Base-by-base conservation (phyloP, 2,113 vertebrate genomes). In the Pygathrix nemaeus region DNA sequence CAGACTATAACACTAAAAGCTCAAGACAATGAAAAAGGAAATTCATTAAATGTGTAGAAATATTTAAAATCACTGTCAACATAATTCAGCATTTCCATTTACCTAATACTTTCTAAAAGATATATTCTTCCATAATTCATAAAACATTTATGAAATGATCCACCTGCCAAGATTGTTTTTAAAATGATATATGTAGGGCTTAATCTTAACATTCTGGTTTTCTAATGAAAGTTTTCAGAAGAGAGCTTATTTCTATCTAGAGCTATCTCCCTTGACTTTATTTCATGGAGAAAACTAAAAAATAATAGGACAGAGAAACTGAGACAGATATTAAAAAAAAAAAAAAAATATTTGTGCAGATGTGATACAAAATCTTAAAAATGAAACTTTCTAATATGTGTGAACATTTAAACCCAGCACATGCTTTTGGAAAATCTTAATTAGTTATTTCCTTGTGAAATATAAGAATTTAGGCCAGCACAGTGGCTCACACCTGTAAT, bases 81-180 rank as follows among this genome's bases (percentile, higher is more conserved):
- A 48, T 92, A 95, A 90, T 93, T 95, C 27, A 75, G 84, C 68
- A 93, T 64, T 93, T 70, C 86, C n/a, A 85, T 21, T 78, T 70
- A 50, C 27, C 23, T 92, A 92, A 84, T 16, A 92, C n/a, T 92
- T 85, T 85, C 64, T 70, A 86, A 76, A 89, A 76, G 38, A 86
- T 59, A 90, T 38, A 61, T 84, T 79, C 68, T 93, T 81, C 70
- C 9, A 14, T 70, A 94, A 81, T 52, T 94, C 73, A 87, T 43
- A 76, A 88, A 81, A 80, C 78, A 79, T 72, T 91, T 92, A 85
- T 20, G 55, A 91, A 93, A 90, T 76, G 40, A 93, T 59, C 21
- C 9, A 90, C 43, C 38, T 80, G 70, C 32, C 52, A 92, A 88
- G 48, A 93, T 72, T 13, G 12, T 92, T 92, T 89, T 64, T 61